Conservation (phyloP, 2,888 invertebrate genomes). For the Trichopria drosophilae region DNA sequence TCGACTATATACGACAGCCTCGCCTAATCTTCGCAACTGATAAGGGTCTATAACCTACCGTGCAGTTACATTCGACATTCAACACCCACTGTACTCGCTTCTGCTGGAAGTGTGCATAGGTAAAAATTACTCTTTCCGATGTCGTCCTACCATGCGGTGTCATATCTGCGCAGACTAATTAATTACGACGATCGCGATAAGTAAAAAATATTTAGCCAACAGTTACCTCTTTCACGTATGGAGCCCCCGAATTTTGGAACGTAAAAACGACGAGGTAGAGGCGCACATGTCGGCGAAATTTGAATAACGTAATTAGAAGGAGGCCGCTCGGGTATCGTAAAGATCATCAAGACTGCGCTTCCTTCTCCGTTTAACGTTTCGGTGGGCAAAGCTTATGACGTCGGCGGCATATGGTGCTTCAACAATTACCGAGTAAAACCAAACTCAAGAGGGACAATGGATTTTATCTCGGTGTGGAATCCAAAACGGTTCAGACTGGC, state of each 20-base stretch:
- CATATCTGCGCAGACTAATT: constrained; percentile 40
- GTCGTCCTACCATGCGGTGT: constrained; percentile 26
- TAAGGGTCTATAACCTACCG: too few species aligned
- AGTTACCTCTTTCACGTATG: constrained; percentile 42
- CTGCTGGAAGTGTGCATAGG: too few species aligned
- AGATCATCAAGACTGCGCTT: constrained; percentile 36
- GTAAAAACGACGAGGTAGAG: constrained; percentile 7
- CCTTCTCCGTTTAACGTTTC: constrained; percentile 44
- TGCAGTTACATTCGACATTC: too few species aligned
- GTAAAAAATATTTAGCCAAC: constrained; percentile 54
- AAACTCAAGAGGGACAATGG: constrained; percentile 36
- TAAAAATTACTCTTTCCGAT: too few species aligned
- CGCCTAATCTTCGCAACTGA: too few species aligned
- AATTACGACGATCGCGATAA: constrained; percentile 53
- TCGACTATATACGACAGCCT: too few species aligned
- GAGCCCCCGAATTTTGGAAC: constrained; percentile 23
- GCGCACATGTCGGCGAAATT: constrained; percentile 51
- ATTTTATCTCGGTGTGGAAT: constrained; percentile 26
- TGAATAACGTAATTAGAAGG: constrained; percentile 55
- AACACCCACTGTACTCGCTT: too few species aligned
- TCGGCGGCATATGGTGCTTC: constrained; percentile 47
- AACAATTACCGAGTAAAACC: constrained; percentile 44
- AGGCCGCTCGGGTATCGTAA: constrained; percentile 34
- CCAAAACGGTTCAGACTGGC: constrained; percentile 17
- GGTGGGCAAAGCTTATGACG: constrained; percentile 36